phyloP scores from a whole-genome alignment of 2,113 vertebrate genomes.

The Ranitomeya variabilis region DNA sequence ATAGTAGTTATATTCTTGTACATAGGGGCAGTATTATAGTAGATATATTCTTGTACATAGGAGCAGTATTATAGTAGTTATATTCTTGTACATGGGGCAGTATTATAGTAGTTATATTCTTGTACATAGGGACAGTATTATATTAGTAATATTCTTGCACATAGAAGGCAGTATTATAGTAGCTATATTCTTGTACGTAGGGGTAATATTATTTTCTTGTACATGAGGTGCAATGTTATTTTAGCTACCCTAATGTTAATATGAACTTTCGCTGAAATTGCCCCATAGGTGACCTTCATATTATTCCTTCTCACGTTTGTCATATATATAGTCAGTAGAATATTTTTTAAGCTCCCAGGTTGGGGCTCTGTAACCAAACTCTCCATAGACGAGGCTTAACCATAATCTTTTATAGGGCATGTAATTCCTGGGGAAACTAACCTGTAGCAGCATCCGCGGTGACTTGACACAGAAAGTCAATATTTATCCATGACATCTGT shows the following conservation, averaged over 20 bases:
- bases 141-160: too few relatives aligned
- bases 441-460: background rate
- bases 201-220: too few relatives aligned
- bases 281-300: background rate
- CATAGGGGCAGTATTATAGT: background rate
- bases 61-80: background rate
- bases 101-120: background rate
- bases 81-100: background rate
- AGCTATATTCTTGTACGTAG: too few relatives aligned
- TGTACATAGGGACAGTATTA: background rate
- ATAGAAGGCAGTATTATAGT: background rate
- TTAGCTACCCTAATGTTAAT: too few relatives aligned
- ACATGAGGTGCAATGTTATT: too few relatives aligned
- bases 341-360: background rate
- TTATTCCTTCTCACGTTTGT: background rate
- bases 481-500: constrained; percentile 35
- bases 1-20: too few relatives aligned
- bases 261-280: background rate
- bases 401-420: constrained; percentile 33
- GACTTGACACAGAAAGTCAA: constrained; percentile 35
- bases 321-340: background rate
- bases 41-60: constrained; percentile 1
- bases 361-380: background rate
- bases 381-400: background rate
- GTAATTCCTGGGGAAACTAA: constrained; percentile 30